phyloP scores from a whole-genome alignment of 2,113 vertebrate genomes.

The Nothoprocta pentlandii region DNA sequence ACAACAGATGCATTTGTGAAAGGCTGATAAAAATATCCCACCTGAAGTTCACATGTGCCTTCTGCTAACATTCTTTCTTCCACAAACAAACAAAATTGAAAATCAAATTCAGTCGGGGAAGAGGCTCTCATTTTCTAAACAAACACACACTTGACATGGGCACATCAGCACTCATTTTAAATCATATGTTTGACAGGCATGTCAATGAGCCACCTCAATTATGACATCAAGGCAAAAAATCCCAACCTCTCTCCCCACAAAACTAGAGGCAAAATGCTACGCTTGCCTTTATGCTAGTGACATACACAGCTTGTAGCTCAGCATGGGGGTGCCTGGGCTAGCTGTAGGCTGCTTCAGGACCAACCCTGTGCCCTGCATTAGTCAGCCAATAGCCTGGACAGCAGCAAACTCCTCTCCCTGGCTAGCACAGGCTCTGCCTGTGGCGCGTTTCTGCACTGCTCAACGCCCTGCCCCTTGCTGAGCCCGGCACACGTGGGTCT shows the following conservation, averaged over 20 bases:
- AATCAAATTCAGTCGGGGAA: neutral
- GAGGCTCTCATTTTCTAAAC: neutral
- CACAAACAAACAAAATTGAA: neutral
- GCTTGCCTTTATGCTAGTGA: neutral
- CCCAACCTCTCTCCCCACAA: accelerated
- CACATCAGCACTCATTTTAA: neutral
- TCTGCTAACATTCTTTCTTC: neutral
- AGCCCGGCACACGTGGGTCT: accelerated
- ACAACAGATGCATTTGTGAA: neutral
- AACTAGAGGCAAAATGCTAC: neutral
- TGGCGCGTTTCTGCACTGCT: accelerated
- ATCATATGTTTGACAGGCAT: neutral
- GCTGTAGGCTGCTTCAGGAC: neutral
- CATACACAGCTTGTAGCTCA: neutral
- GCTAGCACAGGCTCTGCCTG: neutral
- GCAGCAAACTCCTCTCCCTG: neutral
- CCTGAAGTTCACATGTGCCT: neutral
- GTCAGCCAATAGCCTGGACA: neutral
- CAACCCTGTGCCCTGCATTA: neutral
- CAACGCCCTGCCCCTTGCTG: neutral
- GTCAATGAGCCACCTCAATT: neutral
- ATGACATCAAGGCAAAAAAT: neutral
- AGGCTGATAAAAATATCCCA: neutral
- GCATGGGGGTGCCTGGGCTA: neutral
- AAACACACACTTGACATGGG: neutral